Conservation (phyloP, 2,113 vertebrate species). For the Scatophagus argus region DNA sequence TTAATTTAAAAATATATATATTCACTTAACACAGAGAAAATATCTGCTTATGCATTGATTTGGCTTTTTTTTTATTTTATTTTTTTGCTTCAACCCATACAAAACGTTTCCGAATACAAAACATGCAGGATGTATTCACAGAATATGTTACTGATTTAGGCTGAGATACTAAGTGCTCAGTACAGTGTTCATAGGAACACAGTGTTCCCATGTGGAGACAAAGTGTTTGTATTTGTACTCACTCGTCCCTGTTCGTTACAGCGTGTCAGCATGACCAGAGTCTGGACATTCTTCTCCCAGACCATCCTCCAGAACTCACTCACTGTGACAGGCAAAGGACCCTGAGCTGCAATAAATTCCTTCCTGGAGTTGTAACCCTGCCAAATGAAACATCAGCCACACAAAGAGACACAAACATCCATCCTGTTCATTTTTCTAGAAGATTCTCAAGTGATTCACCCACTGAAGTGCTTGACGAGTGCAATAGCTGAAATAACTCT, state of each 20-base stretch:
- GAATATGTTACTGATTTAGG: neutral
- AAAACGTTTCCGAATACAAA: neutral
- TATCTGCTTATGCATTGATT: neutral
- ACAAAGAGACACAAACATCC: constrained; percentile 17
- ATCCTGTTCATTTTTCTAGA: neutral
- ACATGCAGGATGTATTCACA: neutral
- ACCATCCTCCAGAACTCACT: constrained; percentile 97
- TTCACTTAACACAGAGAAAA: too few species aligned
- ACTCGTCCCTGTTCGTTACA: constrained; percentile 95
- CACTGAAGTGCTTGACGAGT: neutral
- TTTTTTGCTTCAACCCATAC: neutral
- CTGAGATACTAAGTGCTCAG: neutral
- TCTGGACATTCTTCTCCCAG: constrained; percentile 93
- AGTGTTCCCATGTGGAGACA: neutral
- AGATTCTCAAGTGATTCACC: neutral
- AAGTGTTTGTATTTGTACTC: constrained; percentile 56
- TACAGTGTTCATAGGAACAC: neutral
- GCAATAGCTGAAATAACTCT: neutral
- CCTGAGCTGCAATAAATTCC: constrained; percentile 96
- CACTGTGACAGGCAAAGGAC: constrained; percentile 91
- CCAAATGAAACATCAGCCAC: constrained; percentile 34
- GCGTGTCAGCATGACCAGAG: constrained; percentile 95
- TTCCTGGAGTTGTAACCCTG: constrained; percentile 92
- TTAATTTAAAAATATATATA: too few species aligned
- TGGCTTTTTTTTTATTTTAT: neutral